phyloP scores from a whole-genome alignment of 2,113 vertebrate genomes.

The Fregetta grallaria region DNA sequence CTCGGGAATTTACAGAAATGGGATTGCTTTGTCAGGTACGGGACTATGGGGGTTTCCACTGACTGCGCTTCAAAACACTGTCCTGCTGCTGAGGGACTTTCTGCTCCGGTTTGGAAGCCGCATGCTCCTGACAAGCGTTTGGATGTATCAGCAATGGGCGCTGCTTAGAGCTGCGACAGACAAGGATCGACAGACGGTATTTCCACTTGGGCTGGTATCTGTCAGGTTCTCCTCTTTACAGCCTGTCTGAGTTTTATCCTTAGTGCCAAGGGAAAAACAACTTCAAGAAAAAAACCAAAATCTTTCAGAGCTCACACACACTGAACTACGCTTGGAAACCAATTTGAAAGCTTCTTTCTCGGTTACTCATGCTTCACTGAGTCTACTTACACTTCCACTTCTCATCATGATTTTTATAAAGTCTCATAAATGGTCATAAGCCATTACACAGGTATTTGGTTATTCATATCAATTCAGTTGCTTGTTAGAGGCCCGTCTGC shows the following conservation, averaged over 20 bases:
- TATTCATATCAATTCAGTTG: background rate
- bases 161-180: background rate
- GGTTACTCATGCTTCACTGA: background rate
- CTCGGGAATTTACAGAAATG: background rate
- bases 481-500: background rate
- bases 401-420: background rate
- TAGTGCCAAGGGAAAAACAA: constrained; percentile 4
- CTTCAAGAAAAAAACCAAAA: background rate
- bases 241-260: background rate
- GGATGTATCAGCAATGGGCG: background rate
- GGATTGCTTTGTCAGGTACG: background rate
- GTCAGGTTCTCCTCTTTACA: background rate
- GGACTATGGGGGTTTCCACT: background rate
- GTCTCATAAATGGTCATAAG: constrained; percentile 27
- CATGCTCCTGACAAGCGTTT: rapidly evolving
- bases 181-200: background rate
- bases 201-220: background rate
- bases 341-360: background rate
- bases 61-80: background rate
- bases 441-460: constrained; percentile 25
- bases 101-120: background rate
- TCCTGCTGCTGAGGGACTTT: background rate
- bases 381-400: background rate
- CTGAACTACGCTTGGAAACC: background rate
- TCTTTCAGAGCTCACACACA: background rate